Conservation (phyloP, 2,888 invertebrate genomes). For the Phorcus lineatus region DNA sequence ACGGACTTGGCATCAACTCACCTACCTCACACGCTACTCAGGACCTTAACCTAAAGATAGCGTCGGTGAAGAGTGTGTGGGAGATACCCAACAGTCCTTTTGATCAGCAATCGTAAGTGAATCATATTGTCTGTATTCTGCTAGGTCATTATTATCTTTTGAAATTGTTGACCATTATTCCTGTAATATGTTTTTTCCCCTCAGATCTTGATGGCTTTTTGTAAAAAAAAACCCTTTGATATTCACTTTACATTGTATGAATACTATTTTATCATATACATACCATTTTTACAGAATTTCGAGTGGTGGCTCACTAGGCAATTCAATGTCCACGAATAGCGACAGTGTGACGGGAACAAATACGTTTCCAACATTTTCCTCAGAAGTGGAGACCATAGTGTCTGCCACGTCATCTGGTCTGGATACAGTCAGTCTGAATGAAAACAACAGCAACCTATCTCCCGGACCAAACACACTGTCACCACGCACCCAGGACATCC, state of each 20-base stretch:
- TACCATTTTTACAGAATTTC: background rate
- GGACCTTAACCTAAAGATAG: slow-evolving; percentile 94
- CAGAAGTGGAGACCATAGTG: slow-evolving; percentile 30
- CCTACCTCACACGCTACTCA: slow-evolving; percentile 83
- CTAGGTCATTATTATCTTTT: no score
- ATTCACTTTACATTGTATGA: no score
- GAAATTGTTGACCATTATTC: no score
- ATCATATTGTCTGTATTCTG: no score
- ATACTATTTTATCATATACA: no score
- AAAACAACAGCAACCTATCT: slow-evolving; percentile 30
- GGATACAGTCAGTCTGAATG: slow-evolving; percentile 29
- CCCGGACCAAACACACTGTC: slow-evolving; percentile 29
- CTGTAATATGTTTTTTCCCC: no score
- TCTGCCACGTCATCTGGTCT: background rate
- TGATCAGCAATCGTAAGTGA: slow-evolving; percentile 59
- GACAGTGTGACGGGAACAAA: slow-evolving; percentile 41
- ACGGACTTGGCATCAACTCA: slow-evolving; percentile 41
- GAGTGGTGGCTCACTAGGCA: slow-evolving; percentile 86
- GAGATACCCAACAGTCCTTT: slow-evolving; percentile 60
- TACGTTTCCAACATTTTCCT: slow-evolving; percentile 50
- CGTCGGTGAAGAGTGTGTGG: slow-evolving; percentile 89
- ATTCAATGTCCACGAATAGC: slow-evolving; percentile 39
- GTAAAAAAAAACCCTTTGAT: no score
- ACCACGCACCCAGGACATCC: slow-evolving; percentile 1
- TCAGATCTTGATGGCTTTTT: no score